phyloP scores from a whole-genome alignment of 2,888 invertebrate species.

The Formica aserva region DNA sequence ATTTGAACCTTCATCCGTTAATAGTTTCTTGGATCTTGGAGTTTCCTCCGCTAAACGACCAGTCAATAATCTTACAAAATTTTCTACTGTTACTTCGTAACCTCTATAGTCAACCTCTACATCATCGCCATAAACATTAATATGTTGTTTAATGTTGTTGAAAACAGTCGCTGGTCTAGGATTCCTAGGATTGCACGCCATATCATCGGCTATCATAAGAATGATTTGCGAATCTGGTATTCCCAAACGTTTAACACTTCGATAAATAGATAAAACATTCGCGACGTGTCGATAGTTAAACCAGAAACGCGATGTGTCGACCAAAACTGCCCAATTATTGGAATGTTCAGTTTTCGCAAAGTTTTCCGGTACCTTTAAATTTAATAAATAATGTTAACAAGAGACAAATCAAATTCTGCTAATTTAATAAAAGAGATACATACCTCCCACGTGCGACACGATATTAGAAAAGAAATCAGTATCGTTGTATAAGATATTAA shows the following conservation, averaged over 20 bases:
- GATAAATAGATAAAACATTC: constrained; percentile 98
- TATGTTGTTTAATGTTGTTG: constrained; percentile 98
- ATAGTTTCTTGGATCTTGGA: constrained; percentile 96
- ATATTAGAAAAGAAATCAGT: constrained; percentile 19
- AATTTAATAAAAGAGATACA: constrained; percentile 8
- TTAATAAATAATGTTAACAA: not conserved
- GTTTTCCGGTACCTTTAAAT: constrained; percentile 86
- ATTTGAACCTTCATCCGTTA: constrained; percentile 98
- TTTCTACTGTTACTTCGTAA: constrained; percentile 98
- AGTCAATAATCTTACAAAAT: constrained; percentile 98
- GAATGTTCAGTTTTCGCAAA: constrained; percentile 92
- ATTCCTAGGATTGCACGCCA: constrained; percentile 99
- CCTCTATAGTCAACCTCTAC: constrained; percentile 99
- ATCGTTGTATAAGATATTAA: constrained; percentile 35
- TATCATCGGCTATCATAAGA: constrained; percentile 99
- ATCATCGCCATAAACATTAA: constrained; percentile 99
- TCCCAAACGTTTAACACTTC: constrained; percentile 99
- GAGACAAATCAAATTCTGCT: not conserved
- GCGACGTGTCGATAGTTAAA: constrained; percentile 99
- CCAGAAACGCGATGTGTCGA: constrained; percentile 99
- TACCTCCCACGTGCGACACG: constrained; percentile 57
- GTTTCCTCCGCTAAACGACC: constrained; percentile 97
- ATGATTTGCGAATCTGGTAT: constrained; percentile 99
- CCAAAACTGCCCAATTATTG: constrained; percentile 99
- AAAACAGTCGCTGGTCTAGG: constrained; percentile 99